Evolutionary conservation across 2,888 invertebrate species (phyloP), one percentile per base, ranked within the genome.

Genomic region (Allacma fusca): DNA sequence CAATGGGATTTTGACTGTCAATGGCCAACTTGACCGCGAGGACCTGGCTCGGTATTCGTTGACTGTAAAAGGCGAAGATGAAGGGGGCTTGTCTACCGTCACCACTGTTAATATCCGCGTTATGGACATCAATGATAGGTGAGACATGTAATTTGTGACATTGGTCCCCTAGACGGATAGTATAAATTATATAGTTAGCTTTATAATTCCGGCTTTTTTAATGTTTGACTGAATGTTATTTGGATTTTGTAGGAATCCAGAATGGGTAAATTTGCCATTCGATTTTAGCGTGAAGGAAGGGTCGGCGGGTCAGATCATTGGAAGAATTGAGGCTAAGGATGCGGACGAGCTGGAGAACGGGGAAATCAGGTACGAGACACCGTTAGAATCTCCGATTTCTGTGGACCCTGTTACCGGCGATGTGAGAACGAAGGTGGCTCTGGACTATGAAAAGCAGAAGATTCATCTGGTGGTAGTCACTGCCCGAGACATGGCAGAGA

Each of bases 1-100:
- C 84, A 93, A 91, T n/a, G 97, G 97, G n/a, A 91, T 94, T 75
- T 92, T 97, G 75, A 93, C 92, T 79, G 94, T 96, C 71, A 94
- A 94, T 84, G 89, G 94, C 79, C 92, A 92, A 86, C 87, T 96
- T 77, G 96, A 96, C 86, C 89, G 96, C 82, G 96, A 96, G 88
- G 94, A 94, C 84, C 88, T 95, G n/a, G 94, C 94, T 1, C 89
- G 94, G 84, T 96, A 96, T 86, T 93, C 94, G 86, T 86, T 96
- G 89, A 89, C 92, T 85, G 91, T 96, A 72, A 92, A 91, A 88
- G 95, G 95, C 0, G 94, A 94, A 87, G 96, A 96, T 85, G 91
- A 92, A 28, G 95, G 94, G 0, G 93, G 92, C 65, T 87, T 95
- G 50, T 91, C 92, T 0, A 93, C 92, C 84, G 94, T 93, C 0